Base-by-base conservation (phyloP, 2,797 vertebrate genomes). In the Champsocephalus gunnari region DNA sequence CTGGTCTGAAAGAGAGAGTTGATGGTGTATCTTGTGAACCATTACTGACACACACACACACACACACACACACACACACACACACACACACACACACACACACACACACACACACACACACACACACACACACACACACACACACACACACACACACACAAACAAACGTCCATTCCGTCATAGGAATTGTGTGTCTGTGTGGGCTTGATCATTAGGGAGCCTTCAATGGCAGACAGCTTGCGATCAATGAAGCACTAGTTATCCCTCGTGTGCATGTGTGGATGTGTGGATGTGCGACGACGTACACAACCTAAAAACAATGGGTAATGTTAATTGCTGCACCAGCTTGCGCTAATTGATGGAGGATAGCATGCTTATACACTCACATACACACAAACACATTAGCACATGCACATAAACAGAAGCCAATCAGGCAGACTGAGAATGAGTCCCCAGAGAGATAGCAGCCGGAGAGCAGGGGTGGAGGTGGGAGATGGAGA, bases 291-390 rank as follows among this genome's bases (percentile, higher is more conserved):
- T 66, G 83, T 79, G 69, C 58, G 9, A 16, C 7, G 41, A 68
- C 65, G 51, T 44, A 57, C 81, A 75, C 80, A 1, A 45, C 73
- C 3, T 19, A 48, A 76, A 82, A 81, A 90, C 84, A 87, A 73
- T 69, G 75, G 72, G 8, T 48, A 48, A 75, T 73, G 82, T 67
- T 90, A 91, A 93, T 91, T 89, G 88, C 85, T 82, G 80, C 85
- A 66, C 81, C 87, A 89, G 86, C 89, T 87, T 82, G 84, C 38
- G 24, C 82, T 94, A 94, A 94, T 90, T 90, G 91, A 94, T 93
- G 78, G 88, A 92, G 71, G 86, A 89, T 79, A 75, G 77, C 87
- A 82, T 86, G 86, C 75, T 71, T 61, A 73, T 70, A 48, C 80
- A 64, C 82, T 73, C 81, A 76, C 82, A 75, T 34, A 77, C 82